These are phyloP conservation scores for Megaceryle maxima DNA, from an alignment of 2,113 vertebrate species.

Conservation along the genomic window DNA sequence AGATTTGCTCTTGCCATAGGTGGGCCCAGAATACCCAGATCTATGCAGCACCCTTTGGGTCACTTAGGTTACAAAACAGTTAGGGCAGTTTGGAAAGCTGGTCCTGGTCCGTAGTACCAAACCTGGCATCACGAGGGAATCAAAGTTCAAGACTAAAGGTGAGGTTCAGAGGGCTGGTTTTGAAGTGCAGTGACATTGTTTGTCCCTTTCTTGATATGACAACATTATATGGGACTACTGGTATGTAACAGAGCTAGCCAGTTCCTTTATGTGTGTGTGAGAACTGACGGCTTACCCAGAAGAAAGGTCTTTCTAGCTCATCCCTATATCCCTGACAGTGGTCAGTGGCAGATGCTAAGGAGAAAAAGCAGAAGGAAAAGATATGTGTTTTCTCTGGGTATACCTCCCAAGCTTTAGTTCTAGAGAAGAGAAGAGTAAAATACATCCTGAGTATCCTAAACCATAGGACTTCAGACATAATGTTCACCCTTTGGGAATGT, in stretches of 20 bases:
- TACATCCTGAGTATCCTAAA: slow-evolving; percentile 21
- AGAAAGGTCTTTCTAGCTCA: neutral
- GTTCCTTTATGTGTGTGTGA: neutral
- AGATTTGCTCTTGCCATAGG: neutral
- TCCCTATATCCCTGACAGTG: neutral
- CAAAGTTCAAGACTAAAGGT: neutral
- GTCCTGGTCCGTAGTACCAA: rapidly evolving
- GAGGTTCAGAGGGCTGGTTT: neutral
- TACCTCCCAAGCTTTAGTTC: slow-evolving; percentile 28
- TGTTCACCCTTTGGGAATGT: slow-evolving; percentile 70
- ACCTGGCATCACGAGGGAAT: neutral
- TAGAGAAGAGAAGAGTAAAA: slow-evolving; percentile 24
- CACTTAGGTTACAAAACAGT: neutral
- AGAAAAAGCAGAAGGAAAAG: neutral
- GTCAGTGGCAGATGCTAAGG: neutral
- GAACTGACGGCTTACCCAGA: neutral
- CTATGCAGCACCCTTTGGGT: rapidly evolving
- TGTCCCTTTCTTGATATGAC: neutral
- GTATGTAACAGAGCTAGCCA: neutral
- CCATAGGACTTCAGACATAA: slow-evolving; percentile 53
- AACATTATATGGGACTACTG: neutral
- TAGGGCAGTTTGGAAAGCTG: neutral
- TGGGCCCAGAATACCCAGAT: neutral
- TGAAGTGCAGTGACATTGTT: neutral
- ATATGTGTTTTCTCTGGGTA: neutral